Evolutionary conservation across 2,113 vertebrate genomes (phyloP).

Genomic region (Acanthochromis polyacanthus): DNA sequence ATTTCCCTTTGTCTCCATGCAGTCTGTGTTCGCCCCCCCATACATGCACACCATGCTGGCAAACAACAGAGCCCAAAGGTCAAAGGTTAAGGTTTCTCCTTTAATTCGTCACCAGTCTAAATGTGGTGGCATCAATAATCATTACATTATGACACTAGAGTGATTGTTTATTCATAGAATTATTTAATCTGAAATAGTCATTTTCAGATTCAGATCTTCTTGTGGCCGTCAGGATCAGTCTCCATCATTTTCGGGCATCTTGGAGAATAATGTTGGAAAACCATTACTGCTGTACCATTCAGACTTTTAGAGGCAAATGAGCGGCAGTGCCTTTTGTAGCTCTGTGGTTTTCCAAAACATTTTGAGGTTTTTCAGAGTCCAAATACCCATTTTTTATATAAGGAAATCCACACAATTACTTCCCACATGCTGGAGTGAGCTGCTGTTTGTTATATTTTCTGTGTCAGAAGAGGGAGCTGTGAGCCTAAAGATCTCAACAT

Average conservation of each 20-base stretch:
- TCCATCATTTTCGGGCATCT: not conserved
- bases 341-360: no score
- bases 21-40: no score
- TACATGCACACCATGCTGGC: no score
- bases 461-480: conserved; percentile 79
- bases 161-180: not conserved
- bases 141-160: not conserved
- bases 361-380: no score
- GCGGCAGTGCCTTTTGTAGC: no score
- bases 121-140: no score
- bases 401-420: not conserved
- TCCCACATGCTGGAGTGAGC: conserved; percentile 1
- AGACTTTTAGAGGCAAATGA: no score
- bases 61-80: no score
- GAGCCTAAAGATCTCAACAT: conserved; percentile 41
- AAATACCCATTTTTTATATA: no score
- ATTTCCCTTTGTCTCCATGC: not conserved
- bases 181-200: not conserved
- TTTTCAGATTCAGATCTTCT: not conserved
- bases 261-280: not conserved
- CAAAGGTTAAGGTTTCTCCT: no score
- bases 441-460: conserved; percentile 25
- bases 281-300: no score
- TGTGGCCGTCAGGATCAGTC: not conserved
- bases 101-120: no score